Evolutionary conservation across 2,888 invertebrate genomes (phyloP).

Genomic region (Trissolcus japonicus): DNA sequence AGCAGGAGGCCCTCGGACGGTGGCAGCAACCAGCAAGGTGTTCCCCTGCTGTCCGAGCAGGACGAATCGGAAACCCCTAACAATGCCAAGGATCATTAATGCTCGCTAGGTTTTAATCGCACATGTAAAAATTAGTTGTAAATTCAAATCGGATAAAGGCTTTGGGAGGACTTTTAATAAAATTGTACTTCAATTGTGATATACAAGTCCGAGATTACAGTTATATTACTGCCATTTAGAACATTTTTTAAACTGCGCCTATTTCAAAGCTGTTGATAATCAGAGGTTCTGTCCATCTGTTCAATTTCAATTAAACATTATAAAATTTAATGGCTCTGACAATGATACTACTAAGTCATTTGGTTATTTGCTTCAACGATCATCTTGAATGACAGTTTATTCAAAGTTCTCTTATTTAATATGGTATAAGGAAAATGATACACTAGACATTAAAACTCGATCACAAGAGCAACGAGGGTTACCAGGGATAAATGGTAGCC

Average conservation of each 20-base stretch:
- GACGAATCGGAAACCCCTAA: conserved; percentile 68
- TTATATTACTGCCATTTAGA: not conserved
- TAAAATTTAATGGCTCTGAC: no score
- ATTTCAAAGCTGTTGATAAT: not conserved
- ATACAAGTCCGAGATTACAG: not conserved
- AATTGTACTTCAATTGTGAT: conserved; percentile 19
- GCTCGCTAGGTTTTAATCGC: conserved; percentile 24
- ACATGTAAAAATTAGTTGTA: conserved; percentile 51
- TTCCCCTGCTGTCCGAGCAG: conserved; percentile 72
- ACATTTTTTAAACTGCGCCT: not conserved
- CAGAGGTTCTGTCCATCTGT: not conserved
- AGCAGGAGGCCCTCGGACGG: conserved; percentile 69
- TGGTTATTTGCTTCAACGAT: no score
- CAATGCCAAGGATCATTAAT: conserved; percentile 48
- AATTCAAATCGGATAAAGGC: conserved; percentile 28
- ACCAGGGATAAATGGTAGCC: conserved; percentile 8
- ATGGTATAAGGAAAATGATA: conserved; percentile 7
- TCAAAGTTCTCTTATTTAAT: conserved; percentile 31
- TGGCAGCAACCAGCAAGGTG: conserved; percentile 69
- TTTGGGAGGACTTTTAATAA: conserved; percentile 38
- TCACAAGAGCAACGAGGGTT: conserved; percentile 39
- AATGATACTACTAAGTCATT: no score
- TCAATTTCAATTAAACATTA: no score
- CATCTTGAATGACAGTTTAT: not conserved
- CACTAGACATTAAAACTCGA: conserved; percentile 24